Percentiles rank a stretch among this genome's conserved stretches.
phyloP scores from a whole-genome alignment of 2,888 invertebrate genomes.

The Deroplatys truncata region DNA sequence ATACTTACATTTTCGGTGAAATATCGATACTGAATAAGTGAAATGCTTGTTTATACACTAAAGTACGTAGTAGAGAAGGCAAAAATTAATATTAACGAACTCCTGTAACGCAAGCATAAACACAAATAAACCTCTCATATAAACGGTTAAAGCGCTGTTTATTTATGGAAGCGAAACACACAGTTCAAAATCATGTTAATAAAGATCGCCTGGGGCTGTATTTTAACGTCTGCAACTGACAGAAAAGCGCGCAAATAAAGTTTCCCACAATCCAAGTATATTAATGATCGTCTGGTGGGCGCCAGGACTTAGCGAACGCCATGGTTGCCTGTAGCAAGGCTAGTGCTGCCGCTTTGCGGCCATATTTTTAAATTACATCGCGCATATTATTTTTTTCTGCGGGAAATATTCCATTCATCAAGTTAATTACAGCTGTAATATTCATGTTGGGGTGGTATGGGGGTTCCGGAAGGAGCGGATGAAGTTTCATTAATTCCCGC shows the following conservation, averaged over 20 bases:
- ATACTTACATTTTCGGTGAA: no score
- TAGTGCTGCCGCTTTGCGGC: background rate
- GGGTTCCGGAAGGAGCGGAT: background rate
- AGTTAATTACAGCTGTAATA: slow-evolving; percentile 11
- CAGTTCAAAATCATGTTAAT: background rate
- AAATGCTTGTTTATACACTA: no score
- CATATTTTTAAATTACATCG: slow-evolving; percentile 12
- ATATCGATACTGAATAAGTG: no score
- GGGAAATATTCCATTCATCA: slow-evolving; percentile 6
- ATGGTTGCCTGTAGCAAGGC: background rate
- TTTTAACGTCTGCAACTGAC: background rate
- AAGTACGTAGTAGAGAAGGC: no score
- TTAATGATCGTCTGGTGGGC: background rate
- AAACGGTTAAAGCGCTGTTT: background rate
- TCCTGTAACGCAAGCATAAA: no score
- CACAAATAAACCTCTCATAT: background rate
- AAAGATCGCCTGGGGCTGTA: background rate
- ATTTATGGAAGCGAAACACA: background rate
- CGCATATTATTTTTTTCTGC: slow-evolving; percentile 3
- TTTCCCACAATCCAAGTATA: background rate
- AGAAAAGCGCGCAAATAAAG: background rate
- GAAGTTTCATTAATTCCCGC: background rate
- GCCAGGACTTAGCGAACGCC: background rate
- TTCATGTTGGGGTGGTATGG: background rate
- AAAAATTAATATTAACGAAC: no score